Evolutionary conservation across 2,113 vertebrate species (phyloP), one percentile per base, ranked within the genome.

Genomic region (Neogobius melanostomus): DNA sequence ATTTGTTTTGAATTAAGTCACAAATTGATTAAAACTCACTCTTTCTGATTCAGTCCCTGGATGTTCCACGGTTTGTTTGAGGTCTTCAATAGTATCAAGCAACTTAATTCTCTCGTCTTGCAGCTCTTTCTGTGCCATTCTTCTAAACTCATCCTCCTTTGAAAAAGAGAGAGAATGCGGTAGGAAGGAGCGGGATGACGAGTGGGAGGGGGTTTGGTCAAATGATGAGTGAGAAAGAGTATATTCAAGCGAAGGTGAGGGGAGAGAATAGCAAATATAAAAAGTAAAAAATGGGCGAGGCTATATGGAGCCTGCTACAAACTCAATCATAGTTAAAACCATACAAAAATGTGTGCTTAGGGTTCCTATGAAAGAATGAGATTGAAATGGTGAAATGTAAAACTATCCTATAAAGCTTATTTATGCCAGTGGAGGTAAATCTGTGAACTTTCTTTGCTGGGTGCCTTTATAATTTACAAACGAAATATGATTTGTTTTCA

Each of bases 101-200:
- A 94, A 74, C 87, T 90, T 88, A 78, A 69, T 90, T 84, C 87
- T 93, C 84, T 94, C 90, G 79, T 90, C 85, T 10, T 92, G 87
- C 16, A 93, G 88, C 79, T 89, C 90, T 72, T 76, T 90, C 66
- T 91, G 76, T 4, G 69, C 70, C 11, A 64, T 66, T 68, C 77
- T 85, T 71, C 68, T 76, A 17, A 90, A 75, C 64, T 93, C 91
- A 71, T 89, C 91, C 78, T 92, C 91, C 93, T 93, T 57, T 68
- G 6, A 62, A 45, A 64, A 54, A 66, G 71, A n/a, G 51, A 69
- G 57, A 67, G 71, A 71, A 64, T 56, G 69, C 65, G 68, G 57
- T 56, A 66, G 74, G 74, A 61, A 71, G 70, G 28, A 61, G 72
- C 1, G 44, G 66, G 61, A 75, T 50, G 53, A 51, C 45, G 54